Conservation (phyloP, 2,797 vertebrate genomes). For the Eupleurogrammus muticus region DNA sequence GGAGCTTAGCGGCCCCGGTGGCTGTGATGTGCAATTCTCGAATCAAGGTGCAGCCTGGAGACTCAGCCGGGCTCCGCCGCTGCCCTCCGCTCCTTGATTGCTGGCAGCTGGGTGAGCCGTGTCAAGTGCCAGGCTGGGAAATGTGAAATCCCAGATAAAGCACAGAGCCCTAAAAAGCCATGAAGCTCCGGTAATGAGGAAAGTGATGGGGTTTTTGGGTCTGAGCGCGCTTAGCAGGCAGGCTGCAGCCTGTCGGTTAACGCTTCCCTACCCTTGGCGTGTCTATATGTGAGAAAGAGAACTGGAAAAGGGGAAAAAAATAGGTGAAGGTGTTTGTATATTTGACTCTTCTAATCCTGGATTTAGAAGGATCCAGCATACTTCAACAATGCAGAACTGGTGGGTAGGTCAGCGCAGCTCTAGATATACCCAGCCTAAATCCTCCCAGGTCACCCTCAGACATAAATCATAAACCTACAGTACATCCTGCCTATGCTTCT, state of each 20-base stretch:
- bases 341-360: slow-evolving; percentile 83
- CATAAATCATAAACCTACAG: slow-evolving; percentile 70
- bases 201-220: slow-evolving; percentile 80
- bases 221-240: slow-evolving; percentile 71
- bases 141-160: slow-evolving; percentile 86
- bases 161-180: slow-evolving; percentile 79
- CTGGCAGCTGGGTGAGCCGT: slow-evolving; percentile 77
- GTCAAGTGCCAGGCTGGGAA: slow-evolving; percentile 81
- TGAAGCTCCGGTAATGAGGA: slow-evolving; percentile 83
- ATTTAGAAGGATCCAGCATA: slow-evolving; percentile 75
- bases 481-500: slow-evolving; percentile 58
- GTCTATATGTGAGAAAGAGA: slow-evolving; percentile 52
- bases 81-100: slow-evolving; percentile 77
- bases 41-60: slow-evolving; percentile 79
- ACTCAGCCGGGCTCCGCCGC: slow-evolving; percentile 53
- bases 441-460: slow-evolving; percentile 64
- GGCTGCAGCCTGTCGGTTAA: slow-evolving; percentile 48
- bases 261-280: slow-evolving; percentile 47
- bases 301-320: slow-evolving; percentile 10
- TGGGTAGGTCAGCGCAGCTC: slow-evolving; percentile 70
- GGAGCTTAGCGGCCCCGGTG: slow-evolving; percentile 73
- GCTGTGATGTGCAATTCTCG: slow-evolving; percentile 78
- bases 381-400: slow-evolving; percentile 75
- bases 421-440: slow-evolving; percentile 58
- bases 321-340: slow-evolving; percentile 74